Base-by-base conservation (phyloP, 2,113 vertebrate genomes). In the Lamprotornis superbus region DNA sequence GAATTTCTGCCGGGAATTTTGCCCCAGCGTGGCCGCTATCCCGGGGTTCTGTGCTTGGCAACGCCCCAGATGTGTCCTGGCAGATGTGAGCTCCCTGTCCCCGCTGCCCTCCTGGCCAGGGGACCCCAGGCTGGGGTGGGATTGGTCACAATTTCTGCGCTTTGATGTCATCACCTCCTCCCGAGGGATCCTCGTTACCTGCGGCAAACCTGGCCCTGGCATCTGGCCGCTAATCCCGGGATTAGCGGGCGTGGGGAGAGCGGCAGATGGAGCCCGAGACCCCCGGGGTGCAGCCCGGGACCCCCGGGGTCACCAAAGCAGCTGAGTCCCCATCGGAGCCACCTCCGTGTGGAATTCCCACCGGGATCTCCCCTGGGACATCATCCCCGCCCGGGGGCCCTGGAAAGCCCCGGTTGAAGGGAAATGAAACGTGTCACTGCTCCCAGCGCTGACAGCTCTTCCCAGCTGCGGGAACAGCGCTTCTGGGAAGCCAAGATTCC, bases 21-120 rank as follows among this genome's bases (percentile, higher is more conserved):
- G 50, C 64, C 39, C 60, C 7, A 13, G 11, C 68, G 2, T 0
- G 4, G 39, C 16, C 4, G 0, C 24, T 24, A 0, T 5, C 39
- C 57, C 0, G 24, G 24, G 40, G 12, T 47, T 21, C 53, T 0
- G 3, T 0, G 7, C 22, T 5, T 15, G 87, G 44, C 53, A 44
- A 15, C 57, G 68, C 4, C 17, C 19, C 3, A 1, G 42, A 12
- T 2, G 20, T 15, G 28, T 28, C 53, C 22, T 5, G 30, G 60
- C 30, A 10, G 50, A 20, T 9, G 3, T 0, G 27, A 24, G 24
- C 27, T 61, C 75, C 46, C 17, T 4, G 55, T 37, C 21, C 60
- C 82, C 19, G 1, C 61, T 22, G 28, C 9, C 12, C 44, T 47
- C 56, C 74, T 2, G 50, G 31, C 27, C 15, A 0, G 3, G 47